A percentile compares a stretch with the other conserved stretches of the same genome.
Conservation (phyloP, 2,888 invertebrate species). For the Apodemia zela region DNA sequence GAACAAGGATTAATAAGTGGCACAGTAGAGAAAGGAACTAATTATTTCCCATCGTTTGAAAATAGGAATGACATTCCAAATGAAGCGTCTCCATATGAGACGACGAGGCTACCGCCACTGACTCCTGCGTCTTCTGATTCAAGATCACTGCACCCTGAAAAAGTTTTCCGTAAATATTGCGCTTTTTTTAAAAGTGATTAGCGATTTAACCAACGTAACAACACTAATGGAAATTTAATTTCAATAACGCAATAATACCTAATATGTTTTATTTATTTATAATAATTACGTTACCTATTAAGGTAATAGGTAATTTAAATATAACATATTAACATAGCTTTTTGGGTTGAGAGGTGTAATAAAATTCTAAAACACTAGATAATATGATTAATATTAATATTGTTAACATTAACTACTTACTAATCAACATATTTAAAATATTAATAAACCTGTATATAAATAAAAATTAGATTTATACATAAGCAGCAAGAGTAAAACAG, state of each 20-base stretch:
- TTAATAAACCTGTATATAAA: background rate
- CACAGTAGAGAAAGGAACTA: constrained; percentile 6
- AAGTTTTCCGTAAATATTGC: constrained; percentile 7
- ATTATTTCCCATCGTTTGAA: constrained; percentile 11
- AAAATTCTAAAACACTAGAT: background rate
- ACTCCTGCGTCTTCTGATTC: background rate
- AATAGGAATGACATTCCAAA: background rate
- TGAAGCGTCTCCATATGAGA: background rate
- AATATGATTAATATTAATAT: no score
- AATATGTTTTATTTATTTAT: no score
- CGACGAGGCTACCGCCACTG: background rate
- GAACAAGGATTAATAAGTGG: constrained; percentile 10
- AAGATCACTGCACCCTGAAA: background rate
- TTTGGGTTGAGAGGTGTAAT: background rate
- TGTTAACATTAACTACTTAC: background rate
- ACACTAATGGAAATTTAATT: background rate
- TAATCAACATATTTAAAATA: background rate
- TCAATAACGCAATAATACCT: background rate
- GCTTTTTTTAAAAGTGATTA: background rate
- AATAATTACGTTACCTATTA: no score
- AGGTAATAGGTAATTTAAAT: background rate
- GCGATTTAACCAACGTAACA: background rate
- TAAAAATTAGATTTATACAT: no score
- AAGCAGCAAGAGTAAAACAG: no score
- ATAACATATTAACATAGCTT: background rate